These are phyloP conservation scores for Sceloporus undulatus DNA, from an alignment of 2,113 vertebrate genomes.

Conservation along the genomic window DNA sequence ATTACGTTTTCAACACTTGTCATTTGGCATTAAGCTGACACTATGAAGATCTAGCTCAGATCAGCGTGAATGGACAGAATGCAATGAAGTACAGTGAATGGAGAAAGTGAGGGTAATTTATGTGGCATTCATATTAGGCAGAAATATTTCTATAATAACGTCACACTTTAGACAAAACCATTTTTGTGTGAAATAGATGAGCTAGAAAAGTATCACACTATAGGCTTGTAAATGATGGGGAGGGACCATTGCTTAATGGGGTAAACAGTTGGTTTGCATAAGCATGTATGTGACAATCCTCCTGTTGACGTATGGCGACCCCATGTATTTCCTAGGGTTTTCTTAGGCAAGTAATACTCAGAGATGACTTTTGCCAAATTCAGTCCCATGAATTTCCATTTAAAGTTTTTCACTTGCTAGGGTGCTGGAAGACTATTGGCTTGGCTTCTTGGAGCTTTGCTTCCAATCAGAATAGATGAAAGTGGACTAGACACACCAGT, in stretches of 20 bases:
- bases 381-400: background rate
- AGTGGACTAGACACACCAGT: too few species aligned
- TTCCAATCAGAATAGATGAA: background rate
- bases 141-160: constrained; percentile 65
- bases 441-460: background rate
- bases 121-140: constrained; percentile 59
- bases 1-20: constrained; percentile 84
- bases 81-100: constrained; percentile 66
- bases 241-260: background rate
- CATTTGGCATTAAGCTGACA: constrained; percentile 79
- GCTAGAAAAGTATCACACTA: background rate
- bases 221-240: background rate
- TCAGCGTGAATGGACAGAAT: constrained; percentile 72
- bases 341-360: too few species aligned
- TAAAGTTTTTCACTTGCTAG: background rate
- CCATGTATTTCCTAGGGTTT: too few species aligned
- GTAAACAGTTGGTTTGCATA: background rate
- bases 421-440: background rate
- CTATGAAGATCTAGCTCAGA: constrained; percentile 80
- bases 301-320: too few species aligned
- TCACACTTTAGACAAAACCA: constrained; percentile 56
- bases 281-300: too few species aligned
- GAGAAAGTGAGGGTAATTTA: constrained; percentile 74
- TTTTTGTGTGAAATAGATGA: constrained; percentile 48
- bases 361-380: background rate